Base-by-base conservation (phyloP, 2,113 vertebrate species). In the Pluvialis apricaria region DNA sequence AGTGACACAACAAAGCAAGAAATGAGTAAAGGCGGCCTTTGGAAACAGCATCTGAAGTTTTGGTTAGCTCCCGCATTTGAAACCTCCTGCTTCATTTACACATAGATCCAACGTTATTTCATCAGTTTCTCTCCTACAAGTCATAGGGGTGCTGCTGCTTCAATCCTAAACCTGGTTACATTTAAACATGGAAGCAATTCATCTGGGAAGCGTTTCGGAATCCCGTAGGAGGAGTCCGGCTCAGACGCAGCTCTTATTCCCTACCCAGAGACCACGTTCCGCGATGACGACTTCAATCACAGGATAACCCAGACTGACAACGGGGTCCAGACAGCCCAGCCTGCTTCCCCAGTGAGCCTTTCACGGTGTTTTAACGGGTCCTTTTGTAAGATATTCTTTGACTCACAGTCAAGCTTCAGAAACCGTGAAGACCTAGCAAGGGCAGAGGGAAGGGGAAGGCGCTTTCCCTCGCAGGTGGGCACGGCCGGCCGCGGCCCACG, bases 71-170 rank as follows among this genome's bases (percentile, higher is more conserved):
- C 40, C 29, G 61, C 45, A 13, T 7, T 38, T 5, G 38, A 45
- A 45, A 52, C 13, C 66, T 45, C 38, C 38, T 11, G 18, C 85
- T 79, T 68, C 24, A 3, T 52, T 38, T 66, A 44, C 52, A 29
- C 18, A 3, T 2, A 6, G 49, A 65, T 2, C 6, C 36, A 12
- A 25, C 1, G 2, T 1, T 4, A 9, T 44, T 45, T 45, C 11
- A 15, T 32, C 44, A 25, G 29, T 10, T 64, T 60, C 38, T 18
- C 60, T 51, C 51, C 51, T 36, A 22, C 34, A 51, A 51, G 26
- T 29, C 49, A 11, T 0, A 5, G n/a, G 16, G 61, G 6, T 61
- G 70, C 60, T 40, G 70, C 49, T 29, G 45, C 29, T 58, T 68
- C 38, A 5, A 2, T 11, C 57, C 65, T 32, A 26, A 57, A 28